Conservation (phyloP, 2,797 vertebrate genomes). For the Acrocephalus scirpaceus region DNA sequence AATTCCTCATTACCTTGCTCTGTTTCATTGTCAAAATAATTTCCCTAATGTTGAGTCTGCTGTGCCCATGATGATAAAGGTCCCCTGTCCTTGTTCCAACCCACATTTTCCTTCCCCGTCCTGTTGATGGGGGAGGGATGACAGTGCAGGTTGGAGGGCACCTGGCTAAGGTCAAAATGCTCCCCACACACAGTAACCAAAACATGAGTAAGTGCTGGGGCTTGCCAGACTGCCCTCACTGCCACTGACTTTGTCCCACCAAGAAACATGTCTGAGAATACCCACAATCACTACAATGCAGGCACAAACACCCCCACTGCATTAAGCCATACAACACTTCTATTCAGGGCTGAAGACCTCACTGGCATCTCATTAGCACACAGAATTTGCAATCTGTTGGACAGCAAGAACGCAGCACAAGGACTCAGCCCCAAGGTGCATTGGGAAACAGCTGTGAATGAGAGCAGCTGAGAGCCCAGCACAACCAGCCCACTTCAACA, state of each 20-base stretch:
- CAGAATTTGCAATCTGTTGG: background rate
- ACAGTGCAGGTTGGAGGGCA: background rate
- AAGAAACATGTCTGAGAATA: fast-evolving
- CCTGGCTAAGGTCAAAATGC: background rate
- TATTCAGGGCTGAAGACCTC: background rate
- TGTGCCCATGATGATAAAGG: background rate
- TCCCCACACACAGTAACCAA: too few species aligned
- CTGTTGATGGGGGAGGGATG: background rate
- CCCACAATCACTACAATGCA: background rate
- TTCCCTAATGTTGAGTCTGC: fast-evolving
- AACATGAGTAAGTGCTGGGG: background rate
- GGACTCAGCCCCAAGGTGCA: background rate
- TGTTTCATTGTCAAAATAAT: background rate
- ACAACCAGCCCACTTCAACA: background rate
- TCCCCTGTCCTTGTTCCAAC: background rate
- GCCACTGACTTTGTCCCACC: background rate
- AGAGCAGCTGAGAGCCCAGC: background rate
- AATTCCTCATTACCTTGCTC: background rate
- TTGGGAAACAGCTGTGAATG: fast-evolving
- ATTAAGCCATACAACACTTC: background rate
- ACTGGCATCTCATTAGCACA: background rate
- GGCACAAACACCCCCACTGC: background rate
- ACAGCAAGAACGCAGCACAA: background rate
- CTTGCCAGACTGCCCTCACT: background rate
- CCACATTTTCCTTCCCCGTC: background rate